A percentile compares a stretch with the other conserved stretches of the same genome.
These are phyloP conservation scores for Ochotona curzoniae DNA, from an alignment of 2,113 vertebrate genomes.

Conservation along the genomic window DNA sequence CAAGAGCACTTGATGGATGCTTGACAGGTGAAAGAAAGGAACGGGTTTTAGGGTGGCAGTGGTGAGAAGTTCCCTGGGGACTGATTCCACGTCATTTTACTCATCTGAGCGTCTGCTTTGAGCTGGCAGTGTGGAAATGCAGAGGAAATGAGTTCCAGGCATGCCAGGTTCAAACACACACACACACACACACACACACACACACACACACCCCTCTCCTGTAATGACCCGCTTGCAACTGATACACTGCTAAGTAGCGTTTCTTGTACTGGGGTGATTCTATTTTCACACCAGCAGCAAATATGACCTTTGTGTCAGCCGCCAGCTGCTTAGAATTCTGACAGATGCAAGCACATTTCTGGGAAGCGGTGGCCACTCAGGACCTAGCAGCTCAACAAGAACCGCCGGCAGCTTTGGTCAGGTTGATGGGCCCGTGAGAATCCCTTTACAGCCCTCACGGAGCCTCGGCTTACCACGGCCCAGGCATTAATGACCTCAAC, in stretches of 20 bases:
- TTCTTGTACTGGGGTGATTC: constrained; percentile 87
- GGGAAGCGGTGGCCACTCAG: constrained; percentile 84
- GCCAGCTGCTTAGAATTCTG: constrained; percentile 89
- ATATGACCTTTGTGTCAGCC: constrained; percentile 87
- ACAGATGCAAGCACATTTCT: constrained; percentile 89
- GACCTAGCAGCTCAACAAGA: constrained; percentile 84
- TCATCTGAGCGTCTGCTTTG: constrained; percentile 37
- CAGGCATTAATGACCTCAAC: constrained; percentile 87
- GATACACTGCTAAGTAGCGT: constrained; percentile 87
- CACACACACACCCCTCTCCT: not conserved
- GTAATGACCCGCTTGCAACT: constrained; percentile 64
- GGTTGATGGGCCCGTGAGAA: constrained; percentile 85
- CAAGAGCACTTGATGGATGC: not conserved
- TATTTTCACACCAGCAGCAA: constrained; percentile 90
- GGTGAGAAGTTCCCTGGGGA: not conserved
- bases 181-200: not conserved
- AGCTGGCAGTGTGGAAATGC: not conserved
- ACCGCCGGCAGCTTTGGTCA: constrained; percentile 85
- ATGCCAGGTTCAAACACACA: not conserved
- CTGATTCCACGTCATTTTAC: constrained; percentile 11
- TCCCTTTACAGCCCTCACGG: constrained; percentile 78
- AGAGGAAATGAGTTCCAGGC: constrained; percentile 26
- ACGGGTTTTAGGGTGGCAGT: not conserved
- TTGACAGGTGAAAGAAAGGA: not conserved
- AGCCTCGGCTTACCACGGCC: constrained; percentile 79